Evolutionary conservation across 1,140 invertebrate species (phyloP), one percentile per base, ranked within the genome.

Genomic region (Pseudomyrmex pallidus): DNA sequence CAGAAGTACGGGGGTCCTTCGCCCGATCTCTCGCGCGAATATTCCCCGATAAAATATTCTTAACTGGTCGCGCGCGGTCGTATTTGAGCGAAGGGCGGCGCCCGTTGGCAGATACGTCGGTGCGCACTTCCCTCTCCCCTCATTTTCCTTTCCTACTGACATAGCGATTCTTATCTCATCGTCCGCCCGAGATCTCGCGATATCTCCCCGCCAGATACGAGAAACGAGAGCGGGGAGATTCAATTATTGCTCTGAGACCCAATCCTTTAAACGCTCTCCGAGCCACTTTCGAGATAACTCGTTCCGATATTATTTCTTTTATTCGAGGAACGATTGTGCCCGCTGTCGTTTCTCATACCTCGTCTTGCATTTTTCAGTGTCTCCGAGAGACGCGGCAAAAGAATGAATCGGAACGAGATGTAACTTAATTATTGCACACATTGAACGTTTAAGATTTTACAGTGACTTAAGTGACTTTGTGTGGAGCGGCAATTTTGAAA

Each of bases 11-110:
- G 9, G n/a, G 22, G 57, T 50, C 74, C 44, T 64, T 57, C 25
- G 25, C 25, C 63, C 61, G 74, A 73, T 76, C 59, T 72, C 68
- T 68, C 57, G 56, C 67, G 63, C 35, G 74, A 90, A 91, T 91
- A 91, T 91, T 91, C 87, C 82, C 46, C 82, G 89, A 90, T 91
- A 87, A 92, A 91, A 92, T 90, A 90, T 91, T 90, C 88, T 85
- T 76, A 83, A 87, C 90, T 86, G 86, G 68, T 72, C 76, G 63
- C 84, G 80, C 82, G 68, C 80, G 66, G 57, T 74, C 82, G 82
- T 87, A 76, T 84, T 84, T 77, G 86, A 74, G 57, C 74, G 72
- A 80, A 87, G 85, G 86, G 85, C 85, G 86, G 85, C 67, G 80
- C 52, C 89, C 86, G 50, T 82, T 83, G 83, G 85, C 62, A 68